These are phyloP conservation scores for Tenthredo livida DNA, from an alignment of 2,888 invertebrate species.

Conservation along the genomic window DNA sequence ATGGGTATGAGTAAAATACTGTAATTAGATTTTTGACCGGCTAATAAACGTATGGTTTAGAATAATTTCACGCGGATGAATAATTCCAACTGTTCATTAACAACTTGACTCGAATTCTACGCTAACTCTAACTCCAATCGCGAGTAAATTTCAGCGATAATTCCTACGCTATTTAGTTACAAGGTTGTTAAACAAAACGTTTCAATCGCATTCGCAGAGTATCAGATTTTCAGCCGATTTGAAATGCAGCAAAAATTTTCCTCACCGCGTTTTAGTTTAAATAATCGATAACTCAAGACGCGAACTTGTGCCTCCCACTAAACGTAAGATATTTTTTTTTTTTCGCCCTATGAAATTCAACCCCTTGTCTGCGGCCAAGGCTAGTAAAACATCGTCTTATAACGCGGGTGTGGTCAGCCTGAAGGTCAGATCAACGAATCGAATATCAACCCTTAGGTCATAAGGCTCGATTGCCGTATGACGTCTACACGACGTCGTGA, in stretches of 20 bases:
- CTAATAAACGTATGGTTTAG: neutral
- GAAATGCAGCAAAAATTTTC: neutral
- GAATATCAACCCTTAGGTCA: conserved; percentile 5
- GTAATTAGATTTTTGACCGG: neutral
- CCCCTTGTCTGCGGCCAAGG: neutral
- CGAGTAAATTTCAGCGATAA: neutral
- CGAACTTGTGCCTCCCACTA: neutral
- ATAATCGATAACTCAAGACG: neutral
- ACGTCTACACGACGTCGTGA: neutral
- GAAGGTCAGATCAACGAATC: conserved; percentile 9
- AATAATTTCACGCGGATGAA: conserved; percentile 25
- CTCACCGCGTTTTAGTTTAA: too few relatives aligned
- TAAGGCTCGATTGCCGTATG: neutral
- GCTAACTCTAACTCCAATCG: neutral
- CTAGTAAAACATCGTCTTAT: neutral
- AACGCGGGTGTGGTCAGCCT: conserved; percentile 42
- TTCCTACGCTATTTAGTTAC: neutral
- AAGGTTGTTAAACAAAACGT: neutral
- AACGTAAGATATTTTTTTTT: neutral
- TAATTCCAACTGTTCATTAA: neutral
- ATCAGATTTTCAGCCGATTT: neutral
- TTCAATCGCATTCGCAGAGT: neutral
- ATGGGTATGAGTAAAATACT: neutral
- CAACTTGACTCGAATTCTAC: neutral
- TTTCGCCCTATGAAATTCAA: neutral